A percentile compares a stretch with the other conserved stretches of the same genome.
Evolutionary conservation across 1,140 invertebrate species (phyloP).

Genomic region (Episyrphus balteatus): DNA sequence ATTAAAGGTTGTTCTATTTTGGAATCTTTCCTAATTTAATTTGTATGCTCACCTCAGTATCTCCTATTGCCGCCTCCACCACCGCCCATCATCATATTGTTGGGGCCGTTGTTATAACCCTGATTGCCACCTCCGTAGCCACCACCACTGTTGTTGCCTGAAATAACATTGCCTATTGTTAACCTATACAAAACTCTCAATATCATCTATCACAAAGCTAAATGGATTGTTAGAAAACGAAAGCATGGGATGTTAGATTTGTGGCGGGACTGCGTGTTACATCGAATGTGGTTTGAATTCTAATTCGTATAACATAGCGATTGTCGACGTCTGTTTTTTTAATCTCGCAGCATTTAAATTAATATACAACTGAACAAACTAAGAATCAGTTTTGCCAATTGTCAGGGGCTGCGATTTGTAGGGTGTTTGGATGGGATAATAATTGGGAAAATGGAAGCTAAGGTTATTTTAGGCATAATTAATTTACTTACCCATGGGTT

Average conservation of each 20-base stretch:
- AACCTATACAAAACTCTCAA: conserved; percentile 12
- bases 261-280: conserved; percentile 14
- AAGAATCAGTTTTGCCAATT: too few species aligned
- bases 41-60: conserved; percentile 20
- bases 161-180: conserved; percentile 17
- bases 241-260: not conserved
- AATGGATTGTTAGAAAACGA: not conserved
- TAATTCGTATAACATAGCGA: too few species aligned
- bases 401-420: not conserved
- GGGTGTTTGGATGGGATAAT: conserved; percentile 1
- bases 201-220: not conserved
- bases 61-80: conserved; percentile 41
- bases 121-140: conserved; percentile 33
- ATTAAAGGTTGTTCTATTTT: too few species aligned
- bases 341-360: too few species aligned
- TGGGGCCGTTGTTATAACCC: conserved; percentile 32
- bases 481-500: conserved; percentile 41
- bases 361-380: too few species aligned
- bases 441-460: conserved; percentile 43
- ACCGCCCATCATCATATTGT: conserved; percentile 11
- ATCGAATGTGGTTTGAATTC: not conserved
- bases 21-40: too few species aligned
- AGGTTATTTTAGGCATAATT: too few species aligned
- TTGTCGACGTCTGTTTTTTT: too few species aligned
- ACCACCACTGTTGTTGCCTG: conserved; percentile 43